Evolutionary conservation across 2,797 vertebrate genomes (phyloP).

Genomic region (Cyprinodon diabolis): DNA sequence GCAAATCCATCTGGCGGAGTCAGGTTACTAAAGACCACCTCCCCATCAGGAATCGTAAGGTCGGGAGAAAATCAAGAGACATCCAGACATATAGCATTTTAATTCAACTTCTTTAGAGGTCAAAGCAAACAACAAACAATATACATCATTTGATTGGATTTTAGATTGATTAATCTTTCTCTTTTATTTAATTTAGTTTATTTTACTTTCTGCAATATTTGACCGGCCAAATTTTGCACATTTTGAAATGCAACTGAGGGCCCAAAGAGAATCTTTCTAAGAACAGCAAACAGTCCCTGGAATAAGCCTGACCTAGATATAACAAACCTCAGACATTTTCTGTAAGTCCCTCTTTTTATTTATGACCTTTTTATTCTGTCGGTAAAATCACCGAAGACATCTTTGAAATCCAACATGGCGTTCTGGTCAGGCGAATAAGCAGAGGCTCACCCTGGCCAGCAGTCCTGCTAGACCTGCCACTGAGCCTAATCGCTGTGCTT

Average conservation of each 20-base stretch:
- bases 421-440: background rate
- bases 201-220: background rate
- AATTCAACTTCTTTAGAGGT: no score
- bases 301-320: background rate
- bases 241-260: background rate
- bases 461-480: slow-evolving; percentile 26
- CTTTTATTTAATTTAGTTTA: no score
- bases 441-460: slow-evolving; percentile 33
- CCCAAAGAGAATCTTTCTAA: no score
- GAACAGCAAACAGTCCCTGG: no score
- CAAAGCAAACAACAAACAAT: no score
- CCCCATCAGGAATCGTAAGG: no score
- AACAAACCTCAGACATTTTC: background rate
- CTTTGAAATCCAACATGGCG: background rate
- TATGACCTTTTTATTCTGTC: background rate
- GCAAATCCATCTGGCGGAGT: no score
- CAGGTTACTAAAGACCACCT: no score
- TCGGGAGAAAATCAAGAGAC: no score
- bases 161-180: no score
- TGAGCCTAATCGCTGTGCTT: slow-evolving; percentile 36
- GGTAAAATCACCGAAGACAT: background rate
- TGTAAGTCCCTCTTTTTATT: background rate
- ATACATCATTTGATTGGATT: no score
- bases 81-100: no score
- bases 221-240: background rate